Evolutionary conservation across 2,797 vertebrate genomes (phyloP), one percentile per base, ranked within the genome.

Genomic region (Xiphophorus birchmanni): DNA sequence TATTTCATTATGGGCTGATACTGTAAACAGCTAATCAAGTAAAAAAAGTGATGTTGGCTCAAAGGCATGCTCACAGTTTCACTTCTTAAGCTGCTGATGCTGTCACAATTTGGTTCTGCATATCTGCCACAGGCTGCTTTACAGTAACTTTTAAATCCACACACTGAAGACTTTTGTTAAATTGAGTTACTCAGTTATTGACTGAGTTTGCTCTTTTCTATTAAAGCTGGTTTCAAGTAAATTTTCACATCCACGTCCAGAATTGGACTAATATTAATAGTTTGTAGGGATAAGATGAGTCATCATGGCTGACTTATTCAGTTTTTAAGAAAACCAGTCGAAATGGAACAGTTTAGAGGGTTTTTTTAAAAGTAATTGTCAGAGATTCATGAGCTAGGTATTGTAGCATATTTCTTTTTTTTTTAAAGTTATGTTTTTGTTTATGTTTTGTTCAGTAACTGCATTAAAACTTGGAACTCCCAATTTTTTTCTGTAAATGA

Each of bases 31-130:
- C 83, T 86, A 87, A 58, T 79, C 58, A 85, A 82, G 76, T 77
- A 76, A 77, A 83, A 80, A 58, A 88, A 87, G 80, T 82, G 75
- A 54, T 78, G 63, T 81, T 56, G 80, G 35, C 73, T 82, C 76
- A 80, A 56, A 80, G 52, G 77, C 60, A 77, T 80, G 80, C 73
- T 83, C 80, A 65, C 78, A 48, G 42, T 76, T 50, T 84, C 52
- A 54, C n/a, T 72, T 48, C 56, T 79, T 76, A 65, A 83, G 87
- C 81, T 79, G 74, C 78, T 84, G 76, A 63, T 81, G 50, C 40
- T 74, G 35, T 69, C 40, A 47, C 11, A 72, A 47, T 77, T 75
- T 84, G 65, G 37, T 26, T 32, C 54, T 56, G 45, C 52, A 18
- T 76, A 78, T 82, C 76, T 15, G 40, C 72, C 76, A 11, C 73